A percentile compares a stretch with the other conserved stretches of the same genome.
Evolutionary conservation across 2,797 vertebrate genomes (phyloP).

Genomic region (Mus caroli): DNA sequence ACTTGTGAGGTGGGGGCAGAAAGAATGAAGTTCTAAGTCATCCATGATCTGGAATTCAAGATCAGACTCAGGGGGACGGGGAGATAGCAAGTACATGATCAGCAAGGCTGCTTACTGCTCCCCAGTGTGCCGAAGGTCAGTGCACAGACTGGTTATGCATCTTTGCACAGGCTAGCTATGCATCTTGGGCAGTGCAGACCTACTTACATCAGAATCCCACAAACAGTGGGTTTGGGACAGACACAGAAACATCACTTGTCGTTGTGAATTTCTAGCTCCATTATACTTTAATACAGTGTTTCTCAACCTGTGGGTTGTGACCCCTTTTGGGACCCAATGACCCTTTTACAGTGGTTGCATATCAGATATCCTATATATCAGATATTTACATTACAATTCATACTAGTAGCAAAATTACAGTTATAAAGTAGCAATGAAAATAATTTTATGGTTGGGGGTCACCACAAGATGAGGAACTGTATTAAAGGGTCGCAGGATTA

Average conservation of each 20-base stretch:
- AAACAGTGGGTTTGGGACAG: not conserved
- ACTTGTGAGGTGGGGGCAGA: not conserved
- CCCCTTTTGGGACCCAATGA: not conserved
- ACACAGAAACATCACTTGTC: no score
- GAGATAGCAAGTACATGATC: not conserved
- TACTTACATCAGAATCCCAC: not conserved
- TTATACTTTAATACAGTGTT: not conserved
- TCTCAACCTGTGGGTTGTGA: not conserved
- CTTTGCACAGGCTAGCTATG: not conserved
- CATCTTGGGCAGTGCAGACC: not conserved
- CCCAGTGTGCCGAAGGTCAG: not conserved
- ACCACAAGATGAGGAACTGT: not conserved
- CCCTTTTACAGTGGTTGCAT: not conserved
- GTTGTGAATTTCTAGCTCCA: no score
- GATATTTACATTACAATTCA: not conserved
- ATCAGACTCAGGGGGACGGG: not conserved
- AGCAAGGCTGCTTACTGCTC: not conserved
- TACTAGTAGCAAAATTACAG: not conserved
- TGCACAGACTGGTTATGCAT: not conserved
- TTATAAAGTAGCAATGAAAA: not conserved
- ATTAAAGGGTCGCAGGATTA: not conserved
- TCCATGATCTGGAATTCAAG: not conserved
- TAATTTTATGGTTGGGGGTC: not conserved
- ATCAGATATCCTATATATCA: not conserved
- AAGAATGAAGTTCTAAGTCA: not conserved